Evolutionary conservation across 1,140 invertebrate genomes (phyloP), one percentile per base, ranked within the genome.

Genomic region (Littorina saxatilis): DNA sequence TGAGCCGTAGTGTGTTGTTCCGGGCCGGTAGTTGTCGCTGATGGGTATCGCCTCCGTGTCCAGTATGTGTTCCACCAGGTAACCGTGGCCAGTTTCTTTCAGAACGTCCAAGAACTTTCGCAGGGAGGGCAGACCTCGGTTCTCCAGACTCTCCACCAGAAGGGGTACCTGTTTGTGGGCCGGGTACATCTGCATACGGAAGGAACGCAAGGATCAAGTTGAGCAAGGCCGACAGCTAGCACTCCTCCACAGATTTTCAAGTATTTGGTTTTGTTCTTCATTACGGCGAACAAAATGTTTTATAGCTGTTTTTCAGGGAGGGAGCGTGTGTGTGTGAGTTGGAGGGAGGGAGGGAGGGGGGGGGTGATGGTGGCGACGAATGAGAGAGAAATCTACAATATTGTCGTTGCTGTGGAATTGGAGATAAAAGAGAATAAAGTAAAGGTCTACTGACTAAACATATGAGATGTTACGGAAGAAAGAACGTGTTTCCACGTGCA

Each of bases 71-170:
- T 84, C 85, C 39, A 79, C 85, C 47, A 86, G 63, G 78, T 83
- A 86, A 13, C 85, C 70, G 43, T 83, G 82, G 1, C 85, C 84
- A 1, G 84, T 86, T 1, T 74, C 68, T 13, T 66, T 32, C 3
- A 86, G 43, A 32, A 86, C 82, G 32, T 82, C 80, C 40, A 86
- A 47, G 35, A 86, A 86, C 66, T 86, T 86, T 4, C 68, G 32
- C 27, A 86, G 43, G 3, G 84, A 83, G 3, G 29, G 37, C 32
- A 86, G 50, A 0, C 80, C 82, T 9, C 63, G 76, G 27, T 82
- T 37, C 61, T 83, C 81, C n/a, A 86, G 47, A 27, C 47, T 75
- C 27, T 75, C 7, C 27, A 85, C 32, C 27, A 85, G 70, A 11
- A 75, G 15, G 1, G 72, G 63, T 13, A 85, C 84, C 70, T 85